Base-by-base conservation (phyloP, 1,140 invertebrate genomes). In the Pachypeltis micranthus region DNA sequence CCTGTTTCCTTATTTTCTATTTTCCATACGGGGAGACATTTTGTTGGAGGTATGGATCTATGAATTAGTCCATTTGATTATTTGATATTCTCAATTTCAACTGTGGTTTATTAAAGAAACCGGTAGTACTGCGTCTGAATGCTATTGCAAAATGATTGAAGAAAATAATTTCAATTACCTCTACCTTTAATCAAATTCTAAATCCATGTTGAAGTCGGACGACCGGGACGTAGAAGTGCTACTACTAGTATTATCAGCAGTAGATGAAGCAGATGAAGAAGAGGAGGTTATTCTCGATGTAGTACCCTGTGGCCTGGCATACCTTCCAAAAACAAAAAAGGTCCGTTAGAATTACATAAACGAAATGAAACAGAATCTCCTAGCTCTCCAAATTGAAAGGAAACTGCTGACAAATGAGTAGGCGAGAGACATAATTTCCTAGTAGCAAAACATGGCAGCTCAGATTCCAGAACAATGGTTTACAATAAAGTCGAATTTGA, bases 161-260 rank as follows among this genome's bases (percentile, higher is more conserved):
- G 7, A 39, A 39, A 10, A 16, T 10, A 39, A 39, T 39, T 16
- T 10, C 7, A 39, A 39, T 39, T 39, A 16, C 12, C 23, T 4
- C 23, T 51, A 51, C 47, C 47, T 65, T 62, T 67, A 67, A 61
- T 67, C 66, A 54, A 63, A 67, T 24, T 67, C 66, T 59, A 67
- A 55, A 58, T 67, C 66, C 66, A 65, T 65, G 25, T 67, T 67
- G 39, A 65, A 63, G 23, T 66, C 65, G 34, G 61, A 44, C 23
- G 47, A 51, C 47, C 47, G 47, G 21, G 47, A 51, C 19, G 47
- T 51, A 51, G 47, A 51, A 21, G 47, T 51, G 47, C 47, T 51
- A 51, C 47, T 51, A 21, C 47, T 51, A 21, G 12, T 51, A 21
- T 51, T 51, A 4, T 51, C 47, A 51, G 47, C 19, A 51, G 47